phyloP scores from a whole-genome alignment of 2,888 invertebrate species.

The Thelaira solivaga region DNA sequence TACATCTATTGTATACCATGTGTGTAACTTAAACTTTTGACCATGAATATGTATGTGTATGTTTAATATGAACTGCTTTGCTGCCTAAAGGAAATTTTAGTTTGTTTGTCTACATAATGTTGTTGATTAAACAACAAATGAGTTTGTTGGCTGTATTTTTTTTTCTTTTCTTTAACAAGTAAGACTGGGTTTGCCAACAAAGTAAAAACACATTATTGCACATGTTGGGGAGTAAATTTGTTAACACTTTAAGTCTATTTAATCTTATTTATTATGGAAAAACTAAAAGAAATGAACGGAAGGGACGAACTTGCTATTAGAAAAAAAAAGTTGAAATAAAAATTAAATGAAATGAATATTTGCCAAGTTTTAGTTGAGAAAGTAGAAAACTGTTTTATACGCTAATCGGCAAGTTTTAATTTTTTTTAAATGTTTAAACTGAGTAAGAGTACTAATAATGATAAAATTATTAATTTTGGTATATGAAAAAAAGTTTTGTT shows the following conservation, averaged over 20 bases:
- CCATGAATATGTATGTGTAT: not conserved
- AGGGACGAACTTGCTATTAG: too few relatives aligned
- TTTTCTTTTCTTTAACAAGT: not conserved
- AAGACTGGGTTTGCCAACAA: not conserved
- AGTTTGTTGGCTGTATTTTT: not conserved
- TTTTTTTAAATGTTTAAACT: too few relatives aligned
- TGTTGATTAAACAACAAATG: slow-evolving; percentile 45
- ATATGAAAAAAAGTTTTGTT: too few relatives aligned
- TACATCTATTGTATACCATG: not conserved
- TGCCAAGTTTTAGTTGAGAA: too few relatives aligned
- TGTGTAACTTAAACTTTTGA: slow-evolving; percentile 29
- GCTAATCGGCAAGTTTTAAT: too few relatives aligned
- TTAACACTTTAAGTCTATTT: slow-evolving; percentile 44
- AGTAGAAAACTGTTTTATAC: too few relatives aligned
- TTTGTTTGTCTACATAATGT: slow-evolving; percentile 26
- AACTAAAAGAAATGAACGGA: not conserved
- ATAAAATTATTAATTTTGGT: too few relatives aligned
- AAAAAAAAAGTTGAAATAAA: not conserved
- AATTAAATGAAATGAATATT: too few relatives aligned
- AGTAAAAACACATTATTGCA: not conserved
- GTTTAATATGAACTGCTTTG: not conserved
- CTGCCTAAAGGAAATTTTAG: slow-evolving; percentile 41
- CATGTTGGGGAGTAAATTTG: slow-evolving; percentile 42
- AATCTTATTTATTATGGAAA: slow-evolving; percentile 23
- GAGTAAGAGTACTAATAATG: too few relatives aligned